Base-by-base conservation (phyloP, 2,888 invertebrate genomes). In the Zelleria hepariella region DNA sequence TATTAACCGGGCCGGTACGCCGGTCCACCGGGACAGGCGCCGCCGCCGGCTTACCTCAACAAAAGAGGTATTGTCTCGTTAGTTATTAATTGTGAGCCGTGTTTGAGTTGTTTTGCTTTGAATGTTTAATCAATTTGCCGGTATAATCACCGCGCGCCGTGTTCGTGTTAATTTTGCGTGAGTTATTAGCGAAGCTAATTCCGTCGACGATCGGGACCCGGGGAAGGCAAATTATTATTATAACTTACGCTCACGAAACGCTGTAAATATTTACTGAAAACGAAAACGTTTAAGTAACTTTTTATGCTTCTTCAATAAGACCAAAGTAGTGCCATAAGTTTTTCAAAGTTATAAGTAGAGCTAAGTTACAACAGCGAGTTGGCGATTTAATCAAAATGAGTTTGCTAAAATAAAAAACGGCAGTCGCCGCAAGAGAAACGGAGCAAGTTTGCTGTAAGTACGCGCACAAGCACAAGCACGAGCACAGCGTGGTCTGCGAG, bases 11-110 rank as follows among this genome's bases (percentile, higher is more conserved):
- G 23, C 51, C 20, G 15, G 32, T 10, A 42, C 51, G 20, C 3
- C 51, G 23, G 51, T 15, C 2, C 20, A 23, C 10, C 5, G 51
- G 7, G 51, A 20, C 51, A 5, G 23, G 53, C 18, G 26, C 25
- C 25, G 53, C 5, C n/a, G 23, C 25, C 18, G 25, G 24, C 53
- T 54, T 24, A 54, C 53, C 53, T 54, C 25, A 10, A 54, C 21
- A 21, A 54, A 54, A 54, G 51, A 54, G 53, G n/a, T 26, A 54
- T 54, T 54, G 53, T 54, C 49, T 54, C 25, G 53, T 54, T 54
- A 54, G 53, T 18, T 26, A 54, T 26, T 54, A 54, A 54, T 54
- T 54, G 53, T n/a, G 25, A 18, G 49, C 32, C 32, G 32, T 15
- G 32, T 42, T 42, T 42, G 32, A 42, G 32, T 42, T 42, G 32